Conservation (phyloP, 2,888 invertebrate species). For the Campoplex capitator region DNA sequence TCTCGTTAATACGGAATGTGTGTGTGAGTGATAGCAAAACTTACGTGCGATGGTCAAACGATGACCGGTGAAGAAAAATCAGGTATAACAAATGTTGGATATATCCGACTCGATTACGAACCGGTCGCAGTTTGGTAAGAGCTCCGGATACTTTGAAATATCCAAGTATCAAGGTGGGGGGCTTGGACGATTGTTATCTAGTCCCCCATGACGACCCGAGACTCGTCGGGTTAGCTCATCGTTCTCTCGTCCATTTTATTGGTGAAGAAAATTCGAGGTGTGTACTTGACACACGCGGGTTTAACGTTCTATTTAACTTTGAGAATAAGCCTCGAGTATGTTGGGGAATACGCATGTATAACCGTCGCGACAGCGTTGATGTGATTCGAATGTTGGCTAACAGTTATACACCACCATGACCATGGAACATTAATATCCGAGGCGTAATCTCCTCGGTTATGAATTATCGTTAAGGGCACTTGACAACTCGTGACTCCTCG, state of each 20-base stretch:
- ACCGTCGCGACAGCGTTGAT: conserved; percentile 12
- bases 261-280: background rate
- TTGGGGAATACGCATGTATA: background rate
- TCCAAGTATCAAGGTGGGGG: conserved; percentile 66
- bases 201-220: conserved; percentile 66
- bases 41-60: background rate
- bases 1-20: conserved; percentile 11
- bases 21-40: conserved; percentile 5
- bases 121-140: conserved; percentile 59
- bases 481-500: conserved; percentile 71
- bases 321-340: background rate
- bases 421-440: conserved; percentile 62
- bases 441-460: conserved; percentile 67
- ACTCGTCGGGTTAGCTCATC: conserved; percentile 29
- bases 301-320: conserved; percentile 9
- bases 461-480: conserved; percentile 69
- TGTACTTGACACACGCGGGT: background rate
- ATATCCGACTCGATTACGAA: conserved; percentile 33
- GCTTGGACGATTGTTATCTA: conserved; percentile 75
- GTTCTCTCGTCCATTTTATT: background rate
- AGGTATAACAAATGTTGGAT: background rate
- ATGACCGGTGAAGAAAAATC: conserved; percentile 17
- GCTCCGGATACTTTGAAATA: conserved; percentile 61
- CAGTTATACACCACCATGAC: conserved; percentile 42
- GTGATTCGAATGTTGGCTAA: conserved; percentile 37